phyloP scores from a whole-genome alignment of 2,113 vertebrate genomes.

The Rana temporaria region DNA sequence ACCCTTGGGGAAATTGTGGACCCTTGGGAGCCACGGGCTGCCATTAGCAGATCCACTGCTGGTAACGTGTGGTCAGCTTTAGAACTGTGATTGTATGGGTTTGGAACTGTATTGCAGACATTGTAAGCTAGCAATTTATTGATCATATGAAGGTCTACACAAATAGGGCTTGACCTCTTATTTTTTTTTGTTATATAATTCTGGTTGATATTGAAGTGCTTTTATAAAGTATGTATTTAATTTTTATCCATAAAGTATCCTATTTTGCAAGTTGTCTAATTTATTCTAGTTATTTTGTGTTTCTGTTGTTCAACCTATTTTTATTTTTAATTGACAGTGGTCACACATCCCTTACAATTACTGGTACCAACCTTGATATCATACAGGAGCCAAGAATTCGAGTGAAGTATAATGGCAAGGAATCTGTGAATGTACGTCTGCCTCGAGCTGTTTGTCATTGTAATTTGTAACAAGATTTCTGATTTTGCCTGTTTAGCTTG shows the following conservation, averaged over 20 bases:
- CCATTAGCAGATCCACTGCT: no score
- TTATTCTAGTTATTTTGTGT: background rate
- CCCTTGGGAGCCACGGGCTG: no score
- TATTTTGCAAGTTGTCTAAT: no score
- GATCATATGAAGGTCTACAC: background rate
- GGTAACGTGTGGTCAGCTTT: no score
- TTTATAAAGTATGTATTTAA: background rate
- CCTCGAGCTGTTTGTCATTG: conserved; percentile 65
- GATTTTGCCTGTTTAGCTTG: conserved; percentile 5
- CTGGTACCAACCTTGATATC: conserved; percentile 93
- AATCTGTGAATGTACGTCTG: conserved; percentile 92
- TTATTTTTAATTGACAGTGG: conserved; percentile 75
- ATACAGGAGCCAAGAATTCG: conserved; percentile 94
- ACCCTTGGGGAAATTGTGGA: no score
- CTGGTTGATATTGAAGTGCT: background rate
- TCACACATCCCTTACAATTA: conserved; percentile 90
- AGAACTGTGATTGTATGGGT: no score
- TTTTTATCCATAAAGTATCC: background rate
- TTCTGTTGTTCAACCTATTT: background rate
- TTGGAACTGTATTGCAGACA: no score
- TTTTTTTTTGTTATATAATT: background rate
- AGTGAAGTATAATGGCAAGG: conserved; percentile 89
- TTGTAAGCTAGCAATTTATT: background rate
- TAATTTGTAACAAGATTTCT: background rate
- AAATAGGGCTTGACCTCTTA: background rate